Conservation (phyloP, 2,888 invertebrate species). For the Dryocosmus kuriphilus region DNA sequence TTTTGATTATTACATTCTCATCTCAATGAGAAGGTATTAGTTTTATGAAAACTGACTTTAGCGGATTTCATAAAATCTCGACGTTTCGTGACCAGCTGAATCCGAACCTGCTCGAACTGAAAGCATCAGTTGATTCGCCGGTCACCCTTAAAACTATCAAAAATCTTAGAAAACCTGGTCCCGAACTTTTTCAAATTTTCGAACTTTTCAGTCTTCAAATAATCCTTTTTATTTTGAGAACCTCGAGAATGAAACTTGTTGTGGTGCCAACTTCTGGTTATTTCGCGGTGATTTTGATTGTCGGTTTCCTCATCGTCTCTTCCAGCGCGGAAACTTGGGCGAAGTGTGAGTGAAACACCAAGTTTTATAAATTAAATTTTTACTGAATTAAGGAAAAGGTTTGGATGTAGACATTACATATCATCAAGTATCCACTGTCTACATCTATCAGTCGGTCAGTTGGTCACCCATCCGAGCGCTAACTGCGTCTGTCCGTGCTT, state of each 20-base stretch:
- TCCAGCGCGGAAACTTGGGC: constrained; percentile 60
- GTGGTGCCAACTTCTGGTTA: constrained; percentile 38
- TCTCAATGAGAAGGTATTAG: too few relatives aligned
- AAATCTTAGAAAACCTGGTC: background rate
- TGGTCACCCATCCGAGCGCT: too few relatives aligned
- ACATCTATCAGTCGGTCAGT: too few relatives aligned
- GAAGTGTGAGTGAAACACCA: constrained; percentile 64
- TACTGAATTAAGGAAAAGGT: background rate
- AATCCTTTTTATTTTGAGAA: background rate
- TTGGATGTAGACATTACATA: too few relatives aligned
- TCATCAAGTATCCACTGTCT: too few relatives aligned
- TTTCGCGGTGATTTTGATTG: constrained; percentile 46
- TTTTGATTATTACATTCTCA: too few relatives aligned
- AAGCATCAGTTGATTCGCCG: constrained; percentile 60
- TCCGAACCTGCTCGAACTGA: constrained; percentile 70
- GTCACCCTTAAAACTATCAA: background rate
- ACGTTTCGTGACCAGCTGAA: too few relatives aligned
- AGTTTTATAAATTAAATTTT: background rate
- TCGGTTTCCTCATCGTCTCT: constrained; percentile 58
- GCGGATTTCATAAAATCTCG: too few relatives aligned
- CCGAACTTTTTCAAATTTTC: background rate
- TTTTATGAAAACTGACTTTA: too few relatives aligned
- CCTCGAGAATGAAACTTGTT: constrained; percentile 25
- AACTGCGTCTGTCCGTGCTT: too few relatives aligned
- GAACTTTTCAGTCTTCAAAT: background rate